These are phyloP conservation scores for Takifugu bimaculatus DNA, from an alignment of 2,113 vertebrate genomes.

Conservation along the genomic window DNA sequence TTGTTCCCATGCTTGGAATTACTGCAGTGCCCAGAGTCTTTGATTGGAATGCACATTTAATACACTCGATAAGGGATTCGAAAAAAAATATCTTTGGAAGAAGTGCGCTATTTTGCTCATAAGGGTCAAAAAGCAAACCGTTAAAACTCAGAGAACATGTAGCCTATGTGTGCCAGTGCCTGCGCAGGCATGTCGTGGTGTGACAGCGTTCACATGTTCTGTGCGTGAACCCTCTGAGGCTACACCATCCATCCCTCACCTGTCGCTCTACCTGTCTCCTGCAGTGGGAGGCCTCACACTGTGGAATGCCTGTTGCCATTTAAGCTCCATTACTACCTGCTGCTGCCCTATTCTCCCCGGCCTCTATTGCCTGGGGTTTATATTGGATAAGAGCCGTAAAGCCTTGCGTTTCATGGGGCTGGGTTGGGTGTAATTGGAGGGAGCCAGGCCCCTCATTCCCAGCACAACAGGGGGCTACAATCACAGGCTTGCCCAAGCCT, in stretches of 20 bases:
- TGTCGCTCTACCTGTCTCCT: slow-evolving; percentile 44
- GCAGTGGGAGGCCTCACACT: slow-evolving; percentile 57
- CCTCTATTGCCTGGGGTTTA: slow-evolving; percentile 82
- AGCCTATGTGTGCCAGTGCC: neutral
- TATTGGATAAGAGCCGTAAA: slow-evolving; percentile 81
- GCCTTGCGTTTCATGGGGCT: slow-evolving; percentile 67
- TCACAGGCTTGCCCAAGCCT: slow-evolving; percentile 79
- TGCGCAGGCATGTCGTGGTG: slow-evolving; percentile 29
- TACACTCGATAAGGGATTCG: no score
- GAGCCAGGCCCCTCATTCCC: slow-evolving; percentile 76
- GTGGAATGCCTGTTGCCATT: slow-evolving; percentile 78
- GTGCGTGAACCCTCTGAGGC: slow-evolving; percentile 23
- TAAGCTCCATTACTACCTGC: slow-evolving; percentile 81
- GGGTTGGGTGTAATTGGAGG: slow-evolving; percentile 73
- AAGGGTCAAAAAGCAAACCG: no score
- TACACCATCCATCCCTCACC: slow-evolving; percentile 45
- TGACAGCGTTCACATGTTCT: slow-evolving; percentile 19
- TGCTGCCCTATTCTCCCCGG: slow-evolving; percentile 69
- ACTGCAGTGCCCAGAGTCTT: no score
- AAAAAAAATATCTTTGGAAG: no score
- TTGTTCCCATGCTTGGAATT: neutral
- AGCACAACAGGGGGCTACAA: slow-evolving; percentile 74
- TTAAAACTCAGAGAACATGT: neutral
- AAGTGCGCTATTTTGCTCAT: no score
- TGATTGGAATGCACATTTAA: no score